These are phyloP conservation scores for Noctua pronuba DNA, from an alignment of 2,888 invertebrate species.

Conservation along the genomic window DNA sequence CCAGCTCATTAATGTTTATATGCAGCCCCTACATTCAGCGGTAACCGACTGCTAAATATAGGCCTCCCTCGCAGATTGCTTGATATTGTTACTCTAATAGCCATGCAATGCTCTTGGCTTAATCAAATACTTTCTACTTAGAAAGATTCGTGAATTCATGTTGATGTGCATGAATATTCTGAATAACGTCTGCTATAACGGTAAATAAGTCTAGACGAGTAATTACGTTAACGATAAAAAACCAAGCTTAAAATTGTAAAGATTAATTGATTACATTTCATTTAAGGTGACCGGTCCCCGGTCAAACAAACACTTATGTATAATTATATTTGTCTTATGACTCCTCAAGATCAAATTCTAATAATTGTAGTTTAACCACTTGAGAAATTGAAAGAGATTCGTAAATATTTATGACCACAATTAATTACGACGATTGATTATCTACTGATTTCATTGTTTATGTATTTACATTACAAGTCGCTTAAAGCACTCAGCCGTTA, in stretches of 20 bases:
- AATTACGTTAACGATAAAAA: background rate
- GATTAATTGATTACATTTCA: background rate
- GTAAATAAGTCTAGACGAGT: conserved; percentile 41
- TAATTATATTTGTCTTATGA: conserved; percentile 9
- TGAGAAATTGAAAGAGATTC: conserved; percentile 13
- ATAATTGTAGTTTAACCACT: conserved; percentile 18
- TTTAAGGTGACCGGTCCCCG: conserved; percentile 17
- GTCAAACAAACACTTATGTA: background rate
- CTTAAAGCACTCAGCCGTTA: conserved; percentile 15
- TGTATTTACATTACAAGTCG: conserved; percentile 12
- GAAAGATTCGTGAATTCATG: background rate
- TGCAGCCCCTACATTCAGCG: conserved; percentile 14
- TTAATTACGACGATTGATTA: conserved; percentile 33
- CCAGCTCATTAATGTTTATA: conserved; percentile 44
- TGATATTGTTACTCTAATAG: conserved; percentile 28
- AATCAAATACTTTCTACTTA: conserved; percentile 18
- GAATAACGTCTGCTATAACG: conserved; percentile 7
- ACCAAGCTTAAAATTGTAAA: conserved; percentile 1
- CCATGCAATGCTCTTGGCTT: conserved; percentile 3
- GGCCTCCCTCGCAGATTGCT: conserved; percentile 20
- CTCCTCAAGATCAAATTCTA: conserved; percentile 29
- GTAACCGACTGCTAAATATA: conserved; percentile 45
- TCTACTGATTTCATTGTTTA: conserved; percentile 25
- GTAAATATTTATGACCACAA: conserved; percentile 43
- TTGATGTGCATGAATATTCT: conserved; percentile 6